Evolutionary conservation across 2,113 vertebrate genomes (phyloP).

Genomic region (Sinocyclocheilus maitianheensis): DNA sequence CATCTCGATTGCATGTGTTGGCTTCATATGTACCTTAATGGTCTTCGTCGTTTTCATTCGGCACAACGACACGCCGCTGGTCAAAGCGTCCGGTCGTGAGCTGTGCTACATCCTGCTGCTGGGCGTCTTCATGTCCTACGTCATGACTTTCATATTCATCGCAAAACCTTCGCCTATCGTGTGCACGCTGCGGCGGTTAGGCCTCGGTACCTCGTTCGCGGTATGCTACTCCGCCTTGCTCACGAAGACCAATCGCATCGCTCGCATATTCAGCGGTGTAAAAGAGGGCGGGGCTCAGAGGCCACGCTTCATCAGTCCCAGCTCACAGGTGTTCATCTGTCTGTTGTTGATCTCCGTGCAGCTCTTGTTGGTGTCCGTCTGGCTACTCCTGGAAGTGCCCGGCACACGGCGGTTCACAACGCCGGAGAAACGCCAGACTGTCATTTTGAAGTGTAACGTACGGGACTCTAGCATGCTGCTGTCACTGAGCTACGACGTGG

Average conservation of each 20-base stretch:
- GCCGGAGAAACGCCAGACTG: slow-evolving; percentile 93
- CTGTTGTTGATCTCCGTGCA: slow-evolving; percentile 93
- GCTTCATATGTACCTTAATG: slow-evolving; percentile 89
- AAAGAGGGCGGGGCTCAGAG: slow-evolving; percentile 88
- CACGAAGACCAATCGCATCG: slow-evolving; percentile 98
- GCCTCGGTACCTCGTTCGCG: slow-evolving; percentile 93
- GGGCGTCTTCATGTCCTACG: slow-evolving; percentile 94
- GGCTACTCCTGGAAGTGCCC: slow-evolving; percentile 92
- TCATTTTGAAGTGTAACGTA: slow-evolving; percentile 97
- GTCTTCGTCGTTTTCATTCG: slow-evolving; percentile 91
- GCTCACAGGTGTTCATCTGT: slow-evolving; percentile 98
- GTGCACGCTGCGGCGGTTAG: slow-evolving; percentile 89
- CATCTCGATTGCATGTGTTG: slow-evolving; percentile 92
- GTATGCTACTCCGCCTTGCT: slow-evolving; percentile 96
- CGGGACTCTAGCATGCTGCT: slow-evolving; percentile 97
- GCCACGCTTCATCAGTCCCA: slow-evolving; percentile 96
- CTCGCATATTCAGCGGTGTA: slow-evolving; percentile 93
- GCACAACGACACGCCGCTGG: slow-evolving; percentile 92
- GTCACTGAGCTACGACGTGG: slow-evolving; percentile 92
- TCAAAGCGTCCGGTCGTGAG: slow-evolving; percentile 96
- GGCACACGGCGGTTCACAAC: slow-evolving; percentile 90
- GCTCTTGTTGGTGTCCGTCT: slow-evolving; percentile 90
- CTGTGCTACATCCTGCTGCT: slow-evolving; percentile 94
- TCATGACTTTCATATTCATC: slow-evolving; percentile 98
- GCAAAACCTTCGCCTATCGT: slow-evolving; percentile 94